phyloP scores from a whole-genome alignment of 2,113 vertebrate genomes.

The Pimephales promelas region DNA sequence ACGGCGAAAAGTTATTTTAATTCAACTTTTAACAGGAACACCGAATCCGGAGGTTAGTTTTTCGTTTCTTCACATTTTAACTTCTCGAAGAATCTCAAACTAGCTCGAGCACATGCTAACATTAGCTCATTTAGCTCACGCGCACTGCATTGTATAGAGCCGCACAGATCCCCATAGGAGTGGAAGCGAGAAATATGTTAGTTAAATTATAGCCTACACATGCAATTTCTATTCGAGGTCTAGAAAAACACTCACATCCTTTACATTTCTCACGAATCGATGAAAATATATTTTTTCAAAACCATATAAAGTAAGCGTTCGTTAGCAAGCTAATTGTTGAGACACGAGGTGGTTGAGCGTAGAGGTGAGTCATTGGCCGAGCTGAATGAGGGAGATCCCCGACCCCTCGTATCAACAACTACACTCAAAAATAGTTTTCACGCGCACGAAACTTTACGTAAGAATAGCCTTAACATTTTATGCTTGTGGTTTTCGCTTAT shows the following conservation, averaged over 20 bases:
- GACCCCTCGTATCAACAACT: slow-evolving; percentile 33
- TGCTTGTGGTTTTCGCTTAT: neutral
- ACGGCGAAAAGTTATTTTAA: neutral
- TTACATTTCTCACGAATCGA: no score
- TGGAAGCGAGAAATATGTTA: neutral
- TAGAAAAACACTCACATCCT: neutral
- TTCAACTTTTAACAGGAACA: neutral
- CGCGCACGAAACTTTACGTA: neutral
- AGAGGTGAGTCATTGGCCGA: slow-evolving; percentile 78
- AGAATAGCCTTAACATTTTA: neutral
- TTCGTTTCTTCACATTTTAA: slow-evolving; percentile 47
- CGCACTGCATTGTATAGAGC: slow-evolving; percentile 63
- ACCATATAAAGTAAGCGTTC: slow-evolving; percentile 47
- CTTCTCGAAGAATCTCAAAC: slow-evolving; percentile 65
- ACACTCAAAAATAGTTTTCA: slow-evolving; percentile 35
- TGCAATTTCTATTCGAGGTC: neutral
- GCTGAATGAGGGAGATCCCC: slow-evolving; percentile 71
- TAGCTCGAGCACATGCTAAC: slow-evolving; percentile 75
- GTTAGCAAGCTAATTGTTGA: slow-evolving; percentile 73
- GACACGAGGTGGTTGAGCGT: slow-evolving; percentile 80
- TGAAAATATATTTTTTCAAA: neutral
- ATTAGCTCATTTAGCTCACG: slow-evolving; percentile 79
- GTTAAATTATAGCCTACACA: neutral
- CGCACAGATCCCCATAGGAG: slow-evolving; percentile 16
- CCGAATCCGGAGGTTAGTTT: neutral